phyloP scores from a whole-genome alignment of 1,140 invertebrate genomes.

The Agrypnia vestita region DNA sequence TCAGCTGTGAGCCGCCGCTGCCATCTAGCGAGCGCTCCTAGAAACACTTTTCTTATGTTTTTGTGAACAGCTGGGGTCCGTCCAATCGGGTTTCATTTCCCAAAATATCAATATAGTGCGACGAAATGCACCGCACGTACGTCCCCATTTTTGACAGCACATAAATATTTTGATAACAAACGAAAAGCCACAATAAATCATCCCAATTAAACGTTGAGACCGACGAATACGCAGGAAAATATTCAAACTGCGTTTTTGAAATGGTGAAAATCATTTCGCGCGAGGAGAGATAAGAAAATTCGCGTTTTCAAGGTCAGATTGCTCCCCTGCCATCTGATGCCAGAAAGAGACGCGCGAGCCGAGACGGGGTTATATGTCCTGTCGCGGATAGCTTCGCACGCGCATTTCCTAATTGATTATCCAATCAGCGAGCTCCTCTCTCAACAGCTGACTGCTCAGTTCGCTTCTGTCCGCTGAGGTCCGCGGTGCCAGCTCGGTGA shows the following conservation, averaged over 20 bases:
- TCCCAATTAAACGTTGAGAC: conserved; percentile 5
- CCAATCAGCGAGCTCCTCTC: conserved; percentile 44
- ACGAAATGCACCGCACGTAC: conserved; percentile 18
- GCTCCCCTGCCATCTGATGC: background rate
- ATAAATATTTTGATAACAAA: conserved; percentile 40
- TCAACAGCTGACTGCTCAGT: conserved; percentile 51
- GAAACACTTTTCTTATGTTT: conserved; percentile 34
- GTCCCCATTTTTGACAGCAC: conserved; percentile 45
- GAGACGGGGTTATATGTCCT: no score
- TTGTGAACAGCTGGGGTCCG: conserved; percentile 44
- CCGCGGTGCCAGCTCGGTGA: background rate
- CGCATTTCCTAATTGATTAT: conserved; percentile 49
- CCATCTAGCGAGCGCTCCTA: conserved; percentile 12
- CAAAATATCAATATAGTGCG: conserved; percentile 49
- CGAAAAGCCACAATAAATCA: background rate
- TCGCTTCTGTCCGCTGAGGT: conserved; percentile 31
- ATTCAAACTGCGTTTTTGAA: conserved; percentile 21
- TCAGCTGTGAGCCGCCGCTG: conserved; percentile 36
- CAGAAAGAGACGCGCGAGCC: conserved; percentile 19
- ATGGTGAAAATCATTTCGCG: background rate
- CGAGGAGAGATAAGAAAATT: conserved; percentile 12
- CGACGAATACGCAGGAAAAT: background rate
- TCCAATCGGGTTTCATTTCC: conserved; percentile 33
- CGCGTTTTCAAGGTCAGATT: conserved; percentile 43
- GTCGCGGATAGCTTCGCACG: background rate